Evolutionary conservation across 2,888 invertebrate species (phyloP).

Genomic region (Drosophila nr. medialis): DNA sequence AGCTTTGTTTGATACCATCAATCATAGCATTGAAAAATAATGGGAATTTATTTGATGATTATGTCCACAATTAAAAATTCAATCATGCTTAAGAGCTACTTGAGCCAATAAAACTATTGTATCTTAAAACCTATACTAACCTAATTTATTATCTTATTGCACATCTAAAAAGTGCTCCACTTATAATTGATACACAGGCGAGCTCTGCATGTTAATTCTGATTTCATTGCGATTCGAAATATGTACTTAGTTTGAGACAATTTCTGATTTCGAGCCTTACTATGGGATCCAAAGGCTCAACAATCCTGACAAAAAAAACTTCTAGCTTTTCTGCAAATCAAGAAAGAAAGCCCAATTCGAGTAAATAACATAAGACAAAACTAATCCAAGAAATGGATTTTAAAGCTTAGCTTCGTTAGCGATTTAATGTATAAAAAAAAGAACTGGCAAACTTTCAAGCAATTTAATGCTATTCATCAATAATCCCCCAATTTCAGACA

Average conservation of each 20-base stretch:
- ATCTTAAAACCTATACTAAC: not conserved
- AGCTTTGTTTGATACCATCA: no score
- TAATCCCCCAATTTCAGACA: not conserved
- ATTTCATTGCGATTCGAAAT: not conserved
- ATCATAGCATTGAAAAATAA: no score
- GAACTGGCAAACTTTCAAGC: not conserved
- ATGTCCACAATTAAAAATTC: no score
- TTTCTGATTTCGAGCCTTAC: not conserved
- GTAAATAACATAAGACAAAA: no score
- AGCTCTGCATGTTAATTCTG: not conserved
- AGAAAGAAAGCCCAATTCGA: not conserved
- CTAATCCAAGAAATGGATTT: not conserved
- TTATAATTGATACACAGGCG: conserved; percentile 4
- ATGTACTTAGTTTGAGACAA: not conserved
- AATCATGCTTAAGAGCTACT: no score
- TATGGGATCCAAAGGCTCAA: not conserved
- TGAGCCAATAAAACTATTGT: no score
- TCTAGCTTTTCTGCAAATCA: not conserved
- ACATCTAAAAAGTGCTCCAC: conserved; percentile 1
- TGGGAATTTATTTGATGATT: no score
- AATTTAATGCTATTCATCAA: conserved; percentile 7
- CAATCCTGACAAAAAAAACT: not conserved
- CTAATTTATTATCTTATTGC: not conserved
- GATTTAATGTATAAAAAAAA: not conserved
- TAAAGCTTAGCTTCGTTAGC: not conserved